Evolutionary conservation across 2,797 vertebrate species (phyloP).

Genomic region (Aselliscus stoliczkanus): DNA sequence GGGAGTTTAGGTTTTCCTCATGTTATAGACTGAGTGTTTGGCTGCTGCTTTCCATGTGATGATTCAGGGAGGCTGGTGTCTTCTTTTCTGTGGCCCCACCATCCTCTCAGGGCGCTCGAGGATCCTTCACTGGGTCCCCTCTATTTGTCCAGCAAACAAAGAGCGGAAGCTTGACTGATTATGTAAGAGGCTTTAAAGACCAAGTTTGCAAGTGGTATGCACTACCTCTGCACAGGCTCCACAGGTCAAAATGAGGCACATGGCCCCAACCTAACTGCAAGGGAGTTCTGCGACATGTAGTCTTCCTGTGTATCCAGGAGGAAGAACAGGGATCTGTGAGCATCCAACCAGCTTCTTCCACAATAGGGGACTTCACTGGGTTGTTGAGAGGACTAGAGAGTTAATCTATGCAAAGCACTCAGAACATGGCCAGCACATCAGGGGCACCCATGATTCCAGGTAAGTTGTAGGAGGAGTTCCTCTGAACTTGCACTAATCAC

Average conservation of each 20-base stretch:
- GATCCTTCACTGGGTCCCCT: neutral
- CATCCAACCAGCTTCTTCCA: neutral
- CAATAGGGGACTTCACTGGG: neutral
- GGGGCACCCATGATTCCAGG: neutral
- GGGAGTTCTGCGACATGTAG: neutral
- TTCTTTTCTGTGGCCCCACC: neutral
- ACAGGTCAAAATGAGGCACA: neutral
- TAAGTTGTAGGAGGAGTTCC: neutral
- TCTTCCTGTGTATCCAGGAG: neutral
- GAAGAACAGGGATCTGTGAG: neutral
- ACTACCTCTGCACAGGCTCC: neutral
- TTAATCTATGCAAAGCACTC: neutral
- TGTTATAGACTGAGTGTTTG: neutral
- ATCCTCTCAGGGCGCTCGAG: neutral
- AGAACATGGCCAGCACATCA: neutral
- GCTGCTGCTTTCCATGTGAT: neutral
- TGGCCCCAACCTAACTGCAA: neutral
- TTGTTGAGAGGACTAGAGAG: neutral
- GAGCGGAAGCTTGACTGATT: neutral
- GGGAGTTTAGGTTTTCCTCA: neutral
- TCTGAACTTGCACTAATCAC: neutral
- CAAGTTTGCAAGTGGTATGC: neutral
- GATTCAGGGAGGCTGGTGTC: neutral
- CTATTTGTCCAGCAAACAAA: neutral
- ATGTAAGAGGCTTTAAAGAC: neutral